Evolutionary conservation across 2,888 invertebrate species (phyloP), one percentile per base, ranked within the genome.

Genomic region (Oxytorus armatus): DNA sequence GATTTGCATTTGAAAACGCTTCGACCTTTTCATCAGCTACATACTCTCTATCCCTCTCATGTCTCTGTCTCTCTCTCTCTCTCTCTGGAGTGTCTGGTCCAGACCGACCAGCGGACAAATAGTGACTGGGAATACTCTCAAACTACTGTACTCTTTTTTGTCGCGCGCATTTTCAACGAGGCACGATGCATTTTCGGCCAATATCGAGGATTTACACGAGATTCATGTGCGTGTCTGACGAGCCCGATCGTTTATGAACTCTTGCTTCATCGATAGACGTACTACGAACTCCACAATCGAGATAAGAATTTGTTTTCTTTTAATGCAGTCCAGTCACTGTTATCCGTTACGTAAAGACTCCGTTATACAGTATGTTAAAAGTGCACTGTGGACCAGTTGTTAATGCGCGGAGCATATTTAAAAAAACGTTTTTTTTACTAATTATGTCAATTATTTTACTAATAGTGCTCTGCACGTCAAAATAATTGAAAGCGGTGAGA

Each of bases 1-100:
- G 76, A 88, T 88, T 88, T 88, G 87, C 88, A 87, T 88, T 85
- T 87, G 84, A 69, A 88, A 87, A 88, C 76, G 83, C 85, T 88
- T 85, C 87, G 88, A 88, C 88, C 88, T 88, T 88, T 88, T 85
- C 85, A 82, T 72, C 61, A 63, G 61, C 36, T 49, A 21, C 36
- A 18, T 23, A 18, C 51, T 14, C 55, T 53, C 59, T 51, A 33
- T 29, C 65, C 10, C 49, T 49, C 49, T 49, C 21, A n/a, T 49
- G 5, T 49, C 49, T 49, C 10, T 49, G 8, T 21, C 49, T 10
- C 21, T 21, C 49, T 8, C 14, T 53, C n/a, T 14, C 25, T 55
- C 16, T 3, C 14, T 53, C 25, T 16, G 16, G 36, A 25, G 18
- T 29, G 33, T 65, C 65, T 18, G 47, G 33, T 25, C 47, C 49